Evolutionary conservation across 53 echinoderm and acorn worm species (phyloP).

Genomic region (Apostichopus leukothele): DNA sequence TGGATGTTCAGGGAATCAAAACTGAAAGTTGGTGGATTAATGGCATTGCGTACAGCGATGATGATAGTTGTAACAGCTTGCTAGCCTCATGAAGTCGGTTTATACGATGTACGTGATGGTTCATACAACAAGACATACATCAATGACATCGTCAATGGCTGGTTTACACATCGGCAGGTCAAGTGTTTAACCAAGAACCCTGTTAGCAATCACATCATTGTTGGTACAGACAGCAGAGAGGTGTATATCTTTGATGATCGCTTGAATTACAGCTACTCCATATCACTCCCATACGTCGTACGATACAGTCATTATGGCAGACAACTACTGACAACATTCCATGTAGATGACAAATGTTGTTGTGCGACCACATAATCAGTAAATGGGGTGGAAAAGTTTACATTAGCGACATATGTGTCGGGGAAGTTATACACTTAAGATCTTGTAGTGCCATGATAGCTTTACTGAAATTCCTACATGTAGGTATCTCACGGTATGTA

Average conservation of each 20-base stretch:
- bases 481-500: too few relatives aligned
- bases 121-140: neutral
- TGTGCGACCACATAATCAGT: too few relatives aligned
- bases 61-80: neutral
- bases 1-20: neutral
- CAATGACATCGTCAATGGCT: neutral
- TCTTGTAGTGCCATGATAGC: too few relatives aligned
- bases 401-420: too few relatives aligned
- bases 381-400: too few relatives aligned
- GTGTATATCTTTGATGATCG: neutral
- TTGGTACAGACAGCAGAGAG: neutral
- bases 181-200: neutral
- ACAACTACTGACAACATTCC: neutral
- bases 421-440: too few relatives aligned
- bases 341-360: neutral
- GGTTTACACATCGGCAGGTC: neutral
- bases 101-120: neutral
- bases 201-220: neutral
- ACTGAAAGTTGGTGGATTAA: neutral
- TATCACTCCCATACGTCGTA: neutral
- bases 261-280: neutral
- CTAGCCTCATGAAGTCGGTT: neutral
- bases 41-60: neutral
- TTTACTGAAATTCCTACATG: too few relatives aligned
- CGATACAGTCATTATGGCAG: neutral